These are phyloP conservation scores for Calyptomena viridis DNA, from an alignment of 2,113 vertebrate species.

Conservation along the genomic window DNA sequence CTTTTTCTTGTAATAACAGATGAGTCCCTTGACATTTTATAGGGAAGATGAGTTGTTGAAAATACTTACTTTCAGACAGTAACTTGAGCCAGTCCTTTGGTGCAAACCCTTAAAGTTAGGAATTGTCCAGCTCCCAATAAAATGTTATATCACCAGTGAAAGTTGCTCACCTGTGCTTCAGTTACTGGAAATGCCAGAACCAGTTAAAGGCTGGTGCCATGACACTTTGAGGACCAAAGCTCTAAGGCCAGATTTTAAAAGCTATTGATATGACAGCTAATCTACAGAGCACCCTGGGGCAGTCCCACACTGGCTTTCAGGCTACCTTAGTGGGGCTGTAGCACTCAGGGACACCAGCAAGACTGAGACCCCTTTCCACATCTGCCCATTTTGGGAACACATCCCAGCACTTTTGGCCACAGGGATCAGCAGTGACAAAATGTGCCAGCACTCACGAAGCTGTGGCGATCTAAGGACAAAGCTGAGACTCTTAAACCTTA, in stretches of 20 bases:
- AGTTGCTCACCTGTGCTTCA: background rate
- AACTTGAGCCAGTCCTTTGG: background rate
- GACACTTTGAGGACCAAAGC: background rate
- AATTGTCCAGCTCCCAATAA: background rate
- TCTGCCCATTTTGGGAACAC: rapidly evolving
- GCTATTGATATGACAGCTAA: background rate
- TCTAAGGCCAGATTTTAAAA: background rate
- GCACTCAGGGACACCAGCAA: rapidly evolving
- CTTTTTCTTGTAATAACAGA: background rate
- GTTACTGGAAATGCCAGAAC: background rate
- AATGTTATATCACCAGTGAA: background rate
- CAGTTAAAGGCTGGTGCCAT: background rate
- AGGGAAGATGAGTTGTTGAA: background rate
- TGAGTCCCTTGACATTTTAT: background rate
- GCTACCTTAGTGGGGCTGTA: background rate
- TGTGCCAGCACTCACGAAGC: background rate
- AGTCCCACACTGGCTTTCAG: background rate
- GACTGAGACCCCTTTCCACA: background rate
- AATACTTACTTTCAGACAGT: background rate
- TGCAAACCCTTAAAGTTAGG: background rate
- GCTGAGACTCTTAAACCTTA: background rate
- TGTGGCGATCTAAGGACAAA: background rate
- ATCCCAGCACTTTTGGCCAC: rapidly evolving
- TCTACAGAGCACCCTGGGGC: background rate
- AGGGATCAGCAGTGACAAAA: background rate